Percentiles rank a stretch among this genome's conserved stretches.
Evolutionary conservation across 2,888 invertebrate species (phyloP).

Genomic region (Isoperla grammatica): DNA sequence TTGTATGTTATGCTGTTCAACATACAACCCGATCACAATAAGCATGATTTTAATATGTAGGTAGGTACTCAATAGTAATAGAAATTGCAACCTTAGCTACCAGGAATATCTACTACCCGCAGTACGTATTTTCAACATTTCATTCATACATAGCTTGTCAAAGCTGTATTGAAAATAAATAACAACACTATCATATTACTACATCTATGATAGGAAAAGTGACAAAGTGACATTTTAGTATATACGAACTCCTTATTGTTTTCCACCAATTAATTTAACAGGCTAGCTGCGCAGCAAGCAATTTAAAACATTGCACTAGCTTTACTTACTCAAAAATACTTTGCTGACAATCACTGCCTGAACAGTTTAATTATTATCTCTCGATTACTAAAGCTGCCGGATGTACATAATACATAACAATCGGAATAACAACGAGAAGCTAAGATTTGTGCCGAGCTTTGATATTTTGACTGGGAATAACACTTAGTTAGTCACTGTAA

Average conservation of each 20-base stretch:
- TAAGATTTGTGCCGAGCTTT: slow-evolving; percentile 1
- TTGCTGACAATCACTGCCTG: background rate
- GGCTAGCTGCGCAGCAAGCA: background rate
- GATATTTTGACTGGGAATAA: background rate
- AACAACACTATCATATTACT: slow-evolving; percentile 16
- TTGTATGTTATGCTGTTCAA: no score
- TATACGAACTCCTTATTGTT: slow-evolving; percentile 1
- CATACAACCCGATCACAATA: no score
- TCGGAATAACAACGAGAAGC: background rate
- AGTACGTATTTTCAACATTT: background rate
- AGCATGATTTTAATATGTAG: background rate
- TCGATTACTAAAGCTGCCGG: slow-evolving; percentile 6
- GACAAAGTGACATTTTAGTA: slow-evolving; percentile 8
- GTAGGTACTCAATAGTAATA: no score
- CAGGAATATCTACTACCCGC: background rate
- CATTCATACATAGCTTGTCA: background rate
- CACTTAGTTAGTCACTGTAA: background rate
- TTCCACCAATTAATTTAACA: background rate
- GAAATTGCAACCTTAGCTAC: background rate
- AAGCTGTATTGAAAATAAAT: slow-evolving; percentile 18
- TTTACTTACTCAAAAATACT: slow-evolving; percentile 1
- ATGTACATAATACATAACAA: background rate
- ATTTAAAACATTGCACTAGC: background rate
- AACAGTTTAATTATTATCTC: background rate
- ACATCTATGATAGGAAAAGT: slow-evolving; percentile 14